These are phyloP conservation scores for Bucco capensis DNA, from an alignment of 2,113 vertebrate genomes.

Conservation along the genomic window DNA sequence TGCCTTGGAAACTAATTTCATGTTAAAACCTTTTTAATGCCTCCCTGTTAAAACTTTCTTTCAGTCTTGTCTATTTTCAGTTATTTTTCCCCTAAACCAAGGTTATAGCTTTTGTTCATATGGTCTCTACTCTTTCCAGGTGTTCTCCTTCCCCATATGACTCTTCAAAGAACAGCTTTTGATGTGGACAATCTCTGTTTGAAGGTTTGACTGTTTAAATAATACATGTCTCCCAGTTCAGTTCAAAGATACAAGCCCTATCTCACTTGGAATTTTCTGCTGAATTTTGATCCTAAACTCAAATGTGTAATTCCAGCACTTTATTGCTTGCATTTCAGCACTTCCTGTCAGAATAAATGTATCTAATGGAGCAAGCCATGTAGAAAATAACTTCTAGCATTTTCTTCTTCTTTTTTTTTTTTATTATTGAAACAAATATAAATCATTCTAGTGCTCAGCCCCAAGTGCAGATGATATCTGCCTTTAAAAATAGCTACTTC, in stretches of 20 bases:
- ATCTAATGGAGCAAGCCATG: slow-evolving; percentile 53
- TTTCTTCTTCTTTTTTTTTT: neutral
- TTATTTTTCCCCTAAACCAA: neutral
- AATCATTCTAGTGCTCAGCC: slow-evolving; percentile 46
- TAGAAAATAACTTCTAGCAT: slow-evolving; percentile 66
- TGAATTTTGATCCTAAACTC: neutral
- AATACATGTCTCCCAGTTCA: neutral
- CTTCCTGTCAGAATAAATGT: slow-evolving; percentile 52
- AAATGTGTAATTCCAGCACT: slow-evolving; percentile 27
- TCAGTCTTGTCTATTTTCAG: neutral
- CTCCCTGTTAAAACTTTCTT: neutral
- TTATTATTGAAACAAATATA: slow-evolving; percentile 53
- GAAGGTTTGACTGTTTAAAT: slow-evolving; percentile 7
- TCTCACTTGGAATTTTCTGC: slow-evolving; percentile 4
- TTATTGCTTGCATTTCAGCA: slow-evolving; percentile 30
- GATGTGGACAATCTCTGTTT: neutral
- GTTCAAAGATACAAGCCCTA: neutral
- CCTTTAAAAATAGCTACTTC: slow-evolving; percentile 71
- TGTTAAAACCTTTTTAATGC: neutral
- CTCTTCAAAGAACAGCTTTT: neutral
- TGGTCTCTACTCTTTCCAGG: neutral
- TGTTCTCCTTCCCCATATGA: neutral
- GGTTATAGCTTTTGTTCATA: neutral
- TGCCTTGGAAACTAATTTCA: neutral
- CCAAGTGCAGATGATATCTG: slow-evolving; percentile 66